These are phyloP conservation scores for Leptosomus discolor DNA, from an alignment of 2,113 vertebrate genomes.

Conservation along the genomic window DNA sequence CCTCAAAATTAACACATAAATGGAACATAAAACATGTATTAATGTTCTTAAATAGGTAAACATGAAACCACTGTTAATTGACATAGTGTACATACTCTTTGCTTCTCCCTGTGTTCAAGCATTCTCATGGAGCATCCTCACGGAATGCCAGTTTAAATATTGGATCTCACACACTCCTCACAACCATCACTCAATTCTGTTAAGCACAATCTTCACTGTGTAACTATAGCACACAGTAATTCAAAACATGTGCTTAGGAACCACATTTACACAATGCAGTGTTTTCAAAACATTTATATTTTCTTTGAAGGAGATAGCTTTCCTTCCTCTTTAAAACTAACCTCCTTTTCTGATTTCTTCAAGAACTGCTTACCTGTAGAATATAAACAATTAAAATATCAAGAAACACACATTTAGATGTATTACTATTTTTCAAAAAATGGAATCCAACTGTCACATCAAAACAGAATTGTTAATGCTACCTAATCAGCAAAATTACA, in stretches of 20 bases:
- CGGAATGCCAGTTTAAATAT: neutral
- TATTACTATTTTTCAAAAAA: neutral
- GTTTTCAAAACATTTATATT: neutral
- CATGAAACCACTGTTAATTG: neutral
- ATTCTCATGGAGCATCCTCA: neutral
- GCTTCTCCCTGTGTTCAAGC: neutral
- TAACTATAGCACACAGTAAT: neutral
- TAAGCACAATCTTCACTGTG: neutral
- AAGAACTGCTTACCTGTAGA: neutral
- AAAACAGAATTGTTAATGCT: neutral
- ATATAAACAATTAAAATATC: neutral
- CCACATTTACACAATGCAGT: neutral
- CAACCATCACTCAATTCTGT: neutral
- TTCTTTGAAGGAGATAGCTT: neutral
- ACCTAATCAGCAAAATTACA: neutral
- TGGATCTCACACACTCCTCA: neutral
- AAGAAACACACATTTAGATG: neutral
- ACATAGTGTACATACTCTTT: neutral
- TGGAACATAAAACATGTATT: neutral
- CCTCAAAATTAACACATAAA: neutral
- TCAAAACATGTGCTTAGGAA: neutral
- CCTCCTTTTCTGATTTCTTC: neutral
- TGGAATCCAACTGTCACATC: neutral
- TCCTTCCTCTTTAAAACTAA: neutral
- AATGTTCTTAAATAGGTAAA: neutral